Evolutionary conservation across 2,113 vertebrate species (phyloP).

Genomic region (Tonatia bakeri): DNA sequence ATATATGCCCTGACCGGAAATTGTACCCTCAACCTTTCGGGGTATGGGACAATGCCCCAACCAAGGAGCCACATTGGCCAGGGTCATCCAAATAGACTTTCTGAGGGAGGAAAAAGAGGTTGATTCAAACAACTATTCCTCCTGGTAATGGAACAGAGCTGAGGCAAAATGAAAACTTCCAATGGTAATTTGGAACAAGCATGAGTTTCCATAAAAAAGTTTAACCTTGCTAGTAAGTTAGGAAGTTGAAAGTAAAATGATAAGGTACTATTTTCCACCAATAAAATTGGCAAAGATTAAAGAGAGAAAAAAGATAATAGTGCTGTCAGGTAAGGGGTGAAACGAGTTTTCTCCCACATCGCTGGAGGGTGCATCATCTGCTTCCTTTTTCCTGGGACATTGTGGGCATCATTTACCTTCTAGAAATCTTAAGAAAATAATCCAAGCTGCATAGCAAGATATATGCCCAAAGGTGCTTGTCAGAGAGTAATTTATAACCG

Average conservation of each 20-base stretch:
- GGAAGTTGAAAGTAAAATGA: constrained; percentile 33
- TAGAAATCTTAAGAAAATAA: constrained; percentile 20
- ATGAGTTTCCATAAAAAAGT: not conserved
- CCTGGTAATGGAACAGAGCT: not conserved
- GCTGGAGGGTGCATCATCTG: not conserved
- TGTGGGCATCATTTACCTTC: not conserved
- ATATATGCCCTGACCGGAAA: no score
- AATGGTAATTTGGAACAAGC: not conserved
- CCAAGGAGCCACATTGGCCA: no score
- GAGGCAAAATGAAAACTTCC: not conserved
- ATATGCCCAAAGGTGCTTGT: not conserved
- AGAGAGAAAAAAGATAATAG: not conserved
- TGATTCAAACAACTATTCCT: not conserved
- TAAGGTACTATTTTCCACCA: not conserved
- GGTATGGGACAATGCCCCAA: no score
- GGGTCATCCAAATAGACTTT: not conserved
- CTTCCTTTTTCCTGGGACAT: not conserved
- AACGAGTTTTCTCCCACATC: not conserved
- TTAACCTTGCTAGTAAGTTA: not conserved
- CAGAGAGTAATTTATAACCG: not conserved
- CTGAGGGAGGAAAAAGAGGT: constrained; percentile 9
- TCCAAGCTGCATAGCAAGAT: not conserved
- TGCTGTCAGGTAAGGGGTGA: not conserved
- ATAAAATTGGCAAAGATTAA: constrained; percentile 16
- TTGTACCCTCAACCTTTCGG: no score